These are phyloP conservation scores for Gymnothorax javanicus DNA, from an alignment of 2,797 vertebrate species.

Conservation along the genomic window DNA sequence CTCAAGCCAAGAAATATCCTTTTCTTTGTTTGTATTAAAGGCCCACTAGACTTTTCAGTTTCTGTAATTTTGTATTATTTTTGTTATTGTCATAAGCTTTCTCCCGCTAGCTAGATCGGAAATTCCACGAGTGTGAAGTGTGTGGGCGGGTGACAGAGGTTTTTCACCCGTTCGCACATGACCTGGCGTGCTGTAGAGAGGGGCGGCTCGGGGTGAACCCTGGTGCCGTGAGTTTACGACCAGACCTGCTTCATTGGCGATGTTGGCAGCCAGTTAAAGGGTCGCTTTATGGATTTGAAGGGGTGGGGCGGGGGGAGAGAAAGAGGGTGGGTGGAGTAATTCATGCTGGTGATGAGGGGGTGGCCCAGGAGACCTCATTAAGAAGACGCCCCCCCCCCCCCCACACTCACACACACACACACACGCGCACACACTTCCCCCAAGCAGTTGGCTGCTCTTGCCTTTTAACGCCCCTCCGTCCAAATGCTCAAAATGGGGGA, in stretches of 20 bases:
- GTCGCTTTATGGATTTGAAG: not conserved
- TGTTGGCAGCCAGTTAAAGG: constrained; percentile 12
- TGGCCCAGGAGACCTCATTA: not conserved
- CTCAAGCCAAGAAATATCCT: too few relatives aligned
- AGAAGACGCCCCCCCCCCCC: not conserved
- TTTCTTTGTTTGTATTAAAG: not conserved
- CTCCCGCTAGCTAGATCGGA: constrained; percentile 13
- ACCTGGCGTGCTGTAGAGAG: constrained; percentile 16
- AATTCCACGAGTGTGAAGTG: not conserved
- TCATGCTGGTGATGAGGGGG: not conserved
- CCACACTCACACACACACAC: not conserved
- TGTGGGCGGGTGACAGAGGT: not conserved
- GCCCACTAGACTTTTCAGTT: not conserved
- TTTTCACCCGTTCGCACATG: not conserved
- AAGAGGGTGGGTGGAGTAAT: not conserved
- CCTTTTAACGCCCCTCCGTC: not conserved
- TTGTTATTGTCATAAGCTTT: constrained; percentile 12
- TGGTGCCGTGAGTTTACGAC: not conserved
- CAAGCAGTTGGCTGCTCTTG: not conserved
- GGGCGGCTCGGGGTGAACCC: not conserved
- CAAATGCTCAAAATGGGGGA: not conserved
- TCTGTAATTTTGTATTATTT: not conserved
- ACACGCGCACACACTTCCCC: not conserved
- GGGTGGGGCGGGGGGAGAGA: too few relatives aligned
- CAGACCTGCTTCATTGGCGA: not conserved